These are phyloP conservation scores for Lycaena phlaeas DNA, from an alignment of 2,888 invertebrate species.

Conservation along the genomic window DNA sequence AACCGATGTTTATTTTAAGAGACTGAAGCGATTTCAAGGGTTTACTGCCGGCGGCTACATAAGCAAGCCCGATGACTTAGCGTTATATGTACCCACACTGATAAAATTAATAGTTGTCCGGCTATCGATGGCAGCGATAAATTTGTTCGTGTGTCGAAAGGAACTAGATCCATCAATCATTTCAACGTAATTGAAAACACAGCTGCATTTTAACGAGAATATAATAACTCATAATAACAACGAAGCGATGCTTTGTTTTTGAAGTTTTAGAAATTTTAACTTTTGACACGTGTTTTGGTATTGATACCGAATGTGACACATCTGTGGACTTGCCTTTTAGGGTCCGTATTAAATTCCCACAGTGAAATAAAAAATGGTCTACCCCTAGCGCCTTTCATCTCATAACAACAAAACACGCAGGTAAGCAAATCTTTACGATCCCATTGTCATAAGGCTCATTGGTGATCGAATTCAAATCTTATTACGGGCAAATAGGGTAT, in stretches of 20 bases:
- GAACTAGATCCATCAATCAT: constrained; percentile 55
- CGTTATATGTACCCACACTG: constrained; percentile 40
- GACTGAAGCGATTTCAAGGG: constrained; percentile 50
- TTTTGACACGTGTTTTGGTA: constrained; percentile 61
- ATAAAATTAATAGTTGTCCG: constrained; percentile 55
- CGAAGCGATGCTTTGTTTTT: constrained; percentile 13
- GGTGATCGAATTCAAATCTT: constrained; percentile 54
- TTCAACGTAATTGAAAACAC: constrained; percentile 53
- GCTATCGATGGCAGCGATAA: constrained; percentile 56
- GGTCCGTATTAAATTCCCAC: constrained; percentile 67
- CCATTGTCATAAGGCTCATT: constrained; percentile 53
- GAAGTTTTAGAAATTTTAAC: constrained; percentile 25
- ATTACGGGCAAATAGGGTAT: constrained; percentile 32
- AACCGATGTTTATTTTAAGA: constrained; percentile 61
- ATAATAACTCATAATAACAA: constrained; percentile 28
- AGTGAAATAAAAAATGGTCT: constrained; percentile 63
- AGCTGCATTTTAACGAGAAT: constrained; percentile 40
- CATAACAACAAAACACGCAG: constrained; percentile 68
- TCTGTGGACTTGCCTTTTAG: constrained; percentile 69
- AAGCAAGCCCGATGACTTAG: constrained; percentile 53
- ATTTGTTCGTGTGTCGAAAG: constrained; percentile 52
- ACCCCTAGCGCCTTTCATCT: constrained; percentile 52
- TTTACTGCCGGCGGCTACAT: constrained; percentile 36
- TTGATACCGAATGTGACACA: constrained; percentile 54
- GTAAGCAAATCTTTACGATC: constrained; percentile 67